These are phyloP conservation scores for Scaptomyza flava DNA, from an alignment of 2,888 invertebrate genomes.

Conservation along the genomic window DNA sequence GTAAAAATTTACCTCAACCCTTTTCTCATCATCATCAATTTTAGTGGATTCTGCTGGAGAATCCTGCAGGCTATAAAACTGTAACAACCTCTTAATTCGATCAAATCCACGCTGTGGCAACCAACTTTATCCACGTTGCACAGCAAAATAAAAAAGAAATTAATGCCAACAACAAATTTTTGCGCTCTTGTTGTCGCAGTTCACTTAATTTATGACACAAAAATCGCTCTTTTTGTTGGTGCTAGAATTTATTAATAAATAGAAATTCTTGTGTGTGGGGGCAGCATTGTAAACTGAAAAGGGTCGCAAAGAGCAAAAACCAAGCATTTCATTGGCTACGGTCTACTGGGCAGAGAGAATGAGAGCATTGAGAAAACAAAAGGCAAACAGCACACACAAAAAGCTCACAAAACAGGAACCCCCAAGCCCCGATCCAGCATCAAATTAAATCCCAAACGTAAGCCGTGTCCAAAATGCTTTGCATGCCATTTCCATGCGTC, in stretches of 20 bases:
- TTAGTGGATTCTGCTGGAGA: neutral
- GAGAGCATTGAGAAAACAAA: slow-evolving; percentile 9
- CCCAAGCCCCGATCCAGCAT: neutral
- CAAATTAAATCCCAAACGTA: neutral
- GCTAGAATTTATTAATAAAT: slow-evolving; percentile 17
- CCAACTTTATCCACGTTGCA: slow-evolving; percentile 1
- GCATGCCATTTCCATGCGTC: slow-evolving; percentile 46
- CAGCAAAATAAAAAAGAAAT: slow-evolving; percentile 17
- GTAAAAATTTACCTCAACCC: neutral
- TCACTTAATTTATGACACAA: slow-evolving; percentile 58
- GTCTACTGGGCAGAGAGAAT: slow-evolving; percentile 48
- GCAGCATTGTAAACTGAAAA: slow-evolving; percentile 12
- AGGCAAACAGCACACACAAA: slow-evolving; percentile 16
- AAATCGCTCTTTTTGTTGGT: slow-evolving; percentile 5
- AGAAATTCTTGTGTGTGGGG: slow-evolving; percentile 6
- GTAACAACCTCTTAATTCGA: slow-evolving; percentile 26
- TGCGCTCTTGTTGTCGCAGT: slow-evolving; percentile 37
- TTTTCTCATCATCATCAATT: neutral
- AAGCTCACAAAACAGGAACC: neutral
- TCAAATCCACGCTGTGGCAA: neutral
- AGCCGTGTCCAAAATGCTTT: slow-evolving; percentile 30
- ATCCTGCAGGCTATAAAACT: slow-evolving; percentile 19
- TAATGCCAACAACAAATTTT: neutral
- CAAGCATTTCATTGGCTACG: slow-evolving; percentile 55
- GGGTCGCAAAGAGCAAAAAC: slow-evolving; percentile 14